These are phyloP conservation scores for Fratercula arctica DNA, from an alignment of 2,797 vertebrate genomes.

Conservation along the genomic window DNA sequence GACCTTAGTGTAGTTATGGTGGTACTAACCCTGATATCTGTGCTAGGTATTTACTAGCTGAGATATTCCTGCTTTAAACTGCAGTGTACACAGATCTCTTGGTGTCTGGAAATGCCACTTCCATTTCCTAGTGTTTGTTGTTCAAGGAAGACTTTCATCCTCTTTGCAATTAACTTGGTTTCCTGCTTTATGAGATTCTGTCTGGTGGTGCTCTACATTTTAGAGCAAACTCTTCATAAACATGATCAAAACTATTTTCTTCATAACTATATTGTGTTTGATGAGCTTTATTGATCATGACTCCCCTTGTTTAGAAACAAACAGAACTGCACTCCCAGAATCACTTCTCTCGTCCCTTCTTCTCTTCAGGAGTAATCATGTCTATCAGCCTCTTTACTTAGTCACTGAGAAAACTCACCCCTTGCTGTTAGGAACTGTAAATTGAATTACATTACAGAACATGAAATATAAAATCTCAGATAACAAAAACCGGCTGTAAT, in stretches of 20 bases:
- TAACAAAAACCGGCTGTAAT: neutral
- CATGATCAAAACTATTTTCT: slow-evolving; percentile 1
- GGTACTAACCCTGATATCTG: neutral
- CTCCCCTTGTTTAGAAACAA: neutral
- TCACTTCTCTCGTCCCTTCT: neutral
- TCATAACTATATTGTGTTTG: neutral
- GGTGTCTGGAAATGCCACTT: neutral
- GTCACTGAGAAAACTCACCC: neutral
- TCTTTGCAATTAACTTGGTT: neutral
- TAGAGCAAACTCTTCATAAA: neutral
- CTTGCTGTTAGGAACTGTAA: slow-evolving; percentile 36
- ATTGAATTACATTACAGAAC: slow-evolving; percentile 17
- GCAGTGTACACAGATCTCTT: neutral
- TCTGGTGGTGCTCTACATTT: neutral
- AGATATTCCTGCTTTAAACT: neutral
- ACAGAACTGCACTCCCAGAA: neutral
- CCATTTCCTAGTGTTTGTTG: neutral
- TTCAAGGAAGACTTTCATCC: neutral
- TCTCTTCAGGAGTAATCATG: neutral
- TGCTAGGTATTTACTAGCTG: neutral
- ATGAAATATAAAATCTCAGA: neutral
- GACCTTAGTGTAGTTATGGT: neutral
- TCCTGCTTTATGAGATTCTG: neutral
- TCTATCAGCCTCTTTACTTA: neutral
- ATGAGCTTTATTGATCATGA: neutral